These are phyloP conservation scores for Ondatra zibethicus DNA, from an alignment of 2,113 vertebrate genomes.

Conservation along the genomic window DNA sequence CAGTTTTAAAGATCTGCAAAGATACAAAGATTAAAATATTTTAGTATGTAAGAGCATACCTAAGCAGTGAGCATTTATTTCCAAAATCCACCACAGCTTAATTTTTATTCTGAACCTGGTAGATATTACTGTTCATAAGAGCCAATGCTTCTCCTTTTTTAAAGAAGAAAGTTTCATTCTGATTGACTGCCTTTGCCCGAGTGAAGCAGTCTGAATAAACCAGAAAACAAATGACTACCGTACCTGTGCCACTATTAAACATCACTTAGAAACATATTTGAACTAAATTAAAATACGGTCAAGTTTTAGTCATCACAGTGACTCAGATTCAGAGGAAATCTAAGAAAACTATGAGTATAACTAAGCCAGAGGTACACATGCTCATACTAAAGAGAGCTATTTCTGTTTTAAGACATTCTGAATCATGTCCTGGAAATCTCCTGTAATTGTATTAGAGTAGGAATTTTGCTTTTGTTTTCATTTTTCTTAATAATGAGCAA, in stretches of 20 bases:
- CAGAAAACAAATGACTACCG: not conserved
- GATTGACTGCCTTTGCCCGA: not conserved
- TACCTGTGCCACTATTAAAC: not conserved
- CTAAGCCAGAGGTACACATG: not conserved
- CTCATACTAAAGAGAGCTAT: not conserved
- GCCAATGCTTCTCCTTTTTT: not conserved
- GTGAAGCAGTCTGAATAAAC: not conserved
- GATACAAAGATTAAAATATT: not conserved
- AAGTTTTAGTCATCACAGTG: not conserved
- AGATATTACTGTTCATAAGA: not conserved
- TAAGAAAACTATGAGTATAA: not conserved
- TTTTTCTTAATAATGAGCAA: not conserved
- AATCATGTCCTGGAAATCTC: not conserved
- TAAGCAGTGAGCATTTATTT: slow-evolving; percentile 27
- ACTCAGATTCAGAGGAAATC: not conserved
- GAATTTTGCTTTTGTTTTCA: slow-evolving; percentile 15
- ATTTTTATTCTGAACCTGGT: not conserved
- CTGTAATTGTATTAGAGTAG: not conserved
- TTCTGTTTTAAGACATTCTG: not conserved
- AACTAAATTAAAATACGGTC: slow-evolving; percentile 24
- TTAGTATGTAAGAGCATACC: not conserved
- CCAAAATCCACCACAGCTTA: not conserved
- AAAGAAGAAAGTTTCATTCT: not conserved
- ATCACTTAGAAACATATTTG: not conserved
- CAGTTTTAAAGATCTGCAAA: not conserved